Percentiles rank a stretch among this genome's conserved stretches.
phyloP scores from a whole-genome alignment of 2,888 invertebrate species.

The Drosophila anceps region DNA sequence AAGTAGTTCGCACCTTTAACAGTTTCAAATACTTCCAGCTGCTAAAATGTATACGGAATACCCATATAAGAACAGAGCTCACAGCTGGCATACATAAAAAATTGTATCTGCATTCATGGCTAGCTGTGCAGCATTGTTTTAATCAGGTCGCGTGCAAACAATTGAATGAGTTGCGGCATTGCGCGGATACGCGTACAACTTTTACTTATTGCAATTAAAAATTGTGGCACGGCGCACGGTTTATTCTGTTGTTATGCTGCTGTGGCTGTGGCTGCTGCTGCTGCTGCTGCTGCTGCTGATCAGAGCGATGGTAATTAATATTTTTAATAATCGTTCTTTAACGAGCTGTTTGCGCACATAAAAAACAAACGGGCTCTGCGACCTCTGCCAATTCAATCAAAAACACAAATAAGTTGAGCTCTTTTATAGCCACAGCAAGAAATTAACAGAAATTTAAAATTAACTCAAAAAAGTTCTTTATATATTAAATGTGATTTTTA shows the following conservation, averaged over 20 bases:
- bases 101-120: not conserved
- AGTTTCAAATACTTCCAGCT: not conserved
- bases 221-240: slow-evolving; percentile 23
- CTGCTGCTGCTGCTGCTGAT: not conserved
- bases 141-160: slow-evolving; percentile 35
- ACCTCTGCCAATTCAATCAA: slow-evolving; percentile 28
- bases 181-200: no score
- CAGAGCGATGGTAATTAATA: slow-evolving; percentile 31
- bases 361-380: not conserved
- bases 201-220: slow-evolving; percentile 30
- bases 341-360: not conserved
- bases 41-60: no score
- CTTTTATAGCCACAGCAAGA: slow-evolving; percentile 17
- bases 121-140: slow-evolving; percentile 11
- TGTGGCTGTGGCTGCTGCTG: not conserved
- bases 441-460: slow-evolving; percentile 9
- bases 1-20: not conserved
- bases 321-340: slow-evolving; percentile 33
- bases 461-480: not conserved
- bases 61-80: not conserved
- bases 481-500: not conserved
- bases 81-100: not conserved
- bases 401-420: slow-evolving; percentile 20
- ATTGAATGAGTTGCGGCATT: slow-evolving; percentile 16
- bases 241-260: slow-evolving; percentile 30